These are phyloP conservation scores for Hypsibius dujardini DNA, from an alignment of 1,140 invertebrate species.

Conservation along the genomic window DNA sequence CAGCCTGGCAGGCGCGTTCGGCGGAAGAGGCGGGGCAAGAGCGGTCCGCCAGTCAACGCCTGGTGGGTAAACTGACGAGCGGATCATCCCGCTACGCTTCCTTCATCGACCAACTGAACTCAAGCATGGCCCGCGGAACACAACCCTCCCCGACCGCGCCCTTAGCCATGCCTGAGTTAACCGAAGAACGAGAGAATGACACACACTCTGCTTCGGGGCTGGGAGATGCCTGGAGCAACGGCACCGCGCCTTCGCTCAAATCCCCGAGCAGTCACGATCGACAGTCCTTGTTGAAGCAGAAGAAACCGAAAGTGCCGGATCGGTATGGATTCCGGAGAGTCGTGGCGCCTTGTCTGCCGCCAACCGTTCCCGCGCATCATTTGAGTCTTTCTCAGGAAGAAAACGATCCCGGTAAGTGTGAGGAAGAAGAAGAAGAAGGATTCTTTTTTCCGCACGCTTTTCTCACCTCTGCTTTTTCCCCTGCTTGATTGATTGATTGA, in stretches of 20 bases:
- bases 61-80: background rate
- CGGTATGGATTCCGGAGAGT: background rate
- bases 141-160: conserved; percentile 7
- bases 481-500: background rate
- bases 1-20: conserved; percentile 1
- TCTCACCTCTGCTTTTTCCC: no score
- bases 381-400: background rate
- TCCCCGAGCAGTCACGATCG: conserved; percentile 9
- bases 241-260: no score
- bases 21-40: background rate
- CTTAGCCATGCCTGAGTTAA: conserved; percentile 1
- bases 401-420: background rate
- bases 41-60: background rate
- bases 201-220: background rate
- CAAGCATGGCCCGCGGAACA: background rate
- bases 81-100: background rate
- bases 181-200: background rate
- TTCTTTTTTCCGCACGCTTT: no score
- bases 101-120: conserved; percentile 15
- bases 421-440: no score
- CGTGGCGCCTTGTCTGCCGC: background rate
- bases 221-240: background rate
- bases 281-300: background rate
- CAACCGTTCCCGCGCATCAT: background rate
- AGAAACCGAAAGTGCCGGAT: background rate